Percentiles rank a stretch among this genome's conserved stretches.
Evolutionary conservation across 2,797 vertebrate genomes (phyloP).

Genomic region (Distichodus sexfasciatus): DNA sequence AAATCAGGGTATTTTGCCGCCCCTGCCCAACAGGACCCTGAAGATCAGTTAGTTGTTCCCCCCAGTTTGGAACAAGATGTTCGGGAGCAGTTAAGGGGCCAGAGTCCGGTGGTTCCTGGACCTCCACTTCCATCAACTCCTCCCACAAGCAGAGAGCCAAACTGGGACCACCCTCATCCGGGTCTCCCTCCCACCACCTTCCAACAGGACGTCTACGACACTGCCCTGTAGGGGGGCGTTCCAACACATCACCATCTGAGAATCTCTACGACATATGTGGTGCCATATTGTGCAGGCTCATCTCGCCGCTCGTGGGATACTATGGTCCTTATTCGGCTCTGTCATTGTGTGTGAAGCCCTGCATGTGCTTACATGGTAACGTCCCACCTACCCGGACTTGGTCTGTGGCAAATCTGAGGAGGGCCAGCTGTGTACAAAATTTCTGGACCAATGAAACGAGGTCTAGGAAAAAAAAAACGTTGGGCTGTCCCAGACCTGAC

Average conservation of each 20-base stretch:
- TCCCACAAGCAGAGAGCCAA: conserved; percentile 64
- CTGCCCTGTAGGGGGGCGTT: conserved; percentile 79
- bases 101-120: conserved; percentile 66
- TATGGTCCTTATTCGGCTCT: conserved; percentile 60
- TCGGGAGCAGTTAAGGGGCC: conserved; percentile 87
- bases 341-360: conserved; percentile 49
- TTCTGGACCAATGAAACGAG: conserved; percentile 47
- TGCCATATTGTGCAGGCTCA: conserved; percentile 55
- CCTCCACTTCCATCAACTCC: conserved; percentile 61
- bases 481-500: conserved; percentile 47
- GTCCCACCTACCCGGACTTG: conserved; percentile 4
- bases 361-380: conserved; percentile 38
- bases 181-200: conserved; percentile 54
- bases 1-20: conserved; percentile 96
- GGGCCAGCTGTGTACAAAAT: neutral
- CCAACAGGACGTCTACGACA: conserved; percentile 90
- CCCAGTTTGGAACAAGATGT: conserved; percentile 92
- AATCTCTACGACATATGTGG: conserved; percentile 47
- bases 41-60: conserved; percentile 92
- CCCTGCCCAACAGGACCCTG: conserved; percentile 91
- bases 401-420: conserved; percentile 9
- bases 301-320: conserved; percentile 53
- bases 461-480: conserved; percentile 48
- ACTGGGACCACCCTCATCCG: conserved; percentile 71
- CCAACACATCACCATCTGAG: conserved; percentile 45